Base-by-base conservation (phyloP, 2,888 invertebrate genomes). In the Cantharis nigra region DNA sequence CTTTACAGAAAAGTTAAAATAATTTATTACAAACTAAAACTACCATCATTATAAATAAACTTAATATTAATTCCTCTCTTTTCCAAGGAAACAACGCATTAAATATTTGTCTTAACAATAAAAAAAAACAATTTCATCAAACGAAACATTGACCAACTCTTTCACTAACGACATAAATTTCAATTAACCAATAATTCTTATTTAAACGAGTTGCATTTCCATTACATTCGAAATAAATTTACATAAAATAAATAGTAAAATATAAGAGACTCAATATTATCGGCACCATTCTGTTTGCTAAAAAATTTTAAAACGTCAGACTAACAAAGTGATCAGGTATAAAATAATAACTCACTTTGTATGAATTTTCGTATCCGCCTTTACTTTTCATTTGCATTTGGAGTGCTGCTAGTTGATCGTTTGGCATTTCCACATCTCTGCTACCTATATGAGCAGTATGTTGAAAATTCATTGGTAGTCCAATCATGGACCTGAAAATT, bases 301-400 rank as follows among this genome's bases (percentile, higher is more conserved):
- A 3, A 70, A 69, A n/a, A 49, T 49, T 49, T 49, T 7, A 20
- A 67, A 71, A 13, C 33, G n/a, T 33, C 2, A 28, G 14, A 73
- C 20, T 20, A 20, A 20, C 28, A 20, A 28, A 64, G 16, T n/a
- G 13, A 18, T 28, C n/a, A n/a, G 10, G n/a, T n/a, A 11, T 18
- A 3, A 26, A 16, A 67, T 30, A 16, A 67, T 30, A 26, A 75
- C 80, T 81, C 83, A 88, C 88, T 85, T 88, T 88, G 79, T 86
- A 88, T 69, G 87, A 84, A 63, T 87, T 84, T 87, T 97, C 96
- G 87, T 97, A 97, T 82, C 97, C 97, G 73, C 98, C 98, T 91
- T 98, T 98, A 89, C 97, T 96, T 88, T 96, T 95, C 97, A 98
- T 97, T 89, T 98, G 97, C 85, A 94, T 95, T 89, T 97, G 97